Base-by-base conservation (phyloP, 2,888 invertebrate species). In the Brenthis hecate region DNA sequence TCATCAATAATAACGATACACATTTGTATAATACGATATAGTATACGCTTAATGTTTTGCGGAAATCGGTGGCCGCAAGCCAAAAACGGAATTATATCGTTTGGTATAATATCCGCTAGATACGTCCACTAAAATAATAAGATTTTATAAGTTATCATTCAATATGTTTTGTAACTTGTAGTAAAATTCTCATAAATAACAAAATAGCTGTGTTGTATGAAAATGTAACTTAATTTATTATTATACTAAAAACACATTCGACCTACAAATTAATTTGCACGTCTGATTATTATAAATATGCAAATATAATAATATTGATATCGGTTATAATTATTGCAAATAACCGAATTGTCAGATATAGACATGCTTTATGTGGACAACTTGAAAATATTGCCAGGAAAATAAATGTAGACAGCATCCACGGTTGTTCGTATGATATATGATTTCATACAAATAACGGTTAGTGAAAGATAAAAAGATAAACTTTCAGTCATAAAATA, bases 71-170 rank as follows among this genome's bases (percentile, higher is more conserved):
- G 73, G 71, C 69, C 69, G 65, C 65, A n/a, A 61, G 72, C 69
- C 66, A 68, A 65, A 65, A 72, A 67, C 65, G 73, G 72, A 74
- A 76, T 75, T 64, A 68, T 75, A 75, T 43, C 43, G 54, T 51
- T 56, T 51, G 8, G 19, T 56, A 54, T 58, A 43, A 43, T 2
- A 53, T 32, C 16, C 32, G 32, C n/a, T 54, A 19, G 28, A 53
- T 51, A 43, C 8, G 48, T 13, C 28, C 14, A 28, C 1, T 60
- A 47, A 58, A 47, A 60, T 60, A 56, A 36, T 32, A 58, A n/a
- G 8, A 14, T 50, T 53, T 51, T 53, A 5, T 62, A 62, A 62
- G 32, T 62, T 62, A 23, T 62, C 1, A 62, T 2, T 14, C 19
- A 53, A 19, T 6, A 28, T 28, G 0, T 58, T 19, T 48, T 6